Conservation (phyloP, 2,797 vertebrate genomes). For the Rallus crepitans region DNA sequence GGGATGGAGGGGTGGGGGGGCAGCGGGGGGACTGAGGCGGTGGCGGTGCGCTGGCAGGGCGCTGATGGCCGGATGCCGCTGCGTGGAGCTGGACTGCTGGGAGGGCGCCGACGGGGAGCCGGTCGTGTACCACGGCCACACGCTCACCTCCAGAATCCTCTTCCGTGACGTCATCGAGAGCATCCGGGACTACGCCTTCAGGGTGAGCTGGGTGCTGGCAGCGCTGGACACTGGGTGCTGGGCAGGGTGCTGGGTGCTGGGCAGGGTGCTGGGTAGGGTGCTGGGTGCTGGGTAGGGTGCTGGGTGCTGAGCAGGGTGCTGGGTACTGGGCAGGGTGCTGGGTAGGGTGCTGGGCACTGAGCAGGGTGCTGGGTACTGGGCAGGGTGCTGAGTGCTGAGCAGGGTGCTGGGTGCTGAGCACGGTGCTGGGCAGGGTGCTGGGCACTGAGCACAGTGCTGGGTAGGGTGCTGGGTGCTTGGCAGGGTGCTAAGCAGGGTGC, state of each 20-base stretch:
- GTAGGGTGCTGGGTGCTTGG: no score
- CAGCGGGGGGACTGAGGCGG: fast-evolving
- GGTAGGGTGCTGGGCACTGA: no score
- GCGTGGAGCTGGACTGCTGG: conserved; percentile 98
- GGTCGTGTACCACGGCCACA: conserved; percentile 92
- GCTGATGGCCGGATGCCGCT: conserved; percentile 93
- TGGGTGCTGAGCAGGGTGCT: no score
- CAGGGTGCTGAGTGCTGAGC: no score
- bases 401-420: no score
- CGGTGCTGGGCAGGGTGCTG: no score
- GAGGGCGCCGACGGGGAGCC: conserved; percentile 94
- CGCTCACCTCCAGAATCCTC: conserved; percentile 94
- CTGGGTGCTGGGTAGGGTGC: no score
- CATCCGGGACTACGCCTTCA: conserved; percentile 91
- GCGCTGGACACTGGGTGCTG: neutral
- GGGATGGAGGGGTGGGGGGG: neutral
- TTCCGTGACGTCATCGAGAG: conserved; percentile 95
- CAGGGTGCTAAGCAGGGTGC: no score
- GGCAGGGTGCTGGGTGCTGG: no score
- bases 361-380: no score
- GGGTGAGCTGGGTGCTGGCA: conserved; percentile 67
- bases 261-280: no score
- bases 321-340: no score
- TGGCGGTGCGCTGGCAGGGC: conserved; percentile 77
- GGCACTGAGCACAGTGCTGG: neutral